phyloP scores from a whole-genome alignment of 2,797 vertebrate species.

The Myioborus melanocephalus region DNA sequence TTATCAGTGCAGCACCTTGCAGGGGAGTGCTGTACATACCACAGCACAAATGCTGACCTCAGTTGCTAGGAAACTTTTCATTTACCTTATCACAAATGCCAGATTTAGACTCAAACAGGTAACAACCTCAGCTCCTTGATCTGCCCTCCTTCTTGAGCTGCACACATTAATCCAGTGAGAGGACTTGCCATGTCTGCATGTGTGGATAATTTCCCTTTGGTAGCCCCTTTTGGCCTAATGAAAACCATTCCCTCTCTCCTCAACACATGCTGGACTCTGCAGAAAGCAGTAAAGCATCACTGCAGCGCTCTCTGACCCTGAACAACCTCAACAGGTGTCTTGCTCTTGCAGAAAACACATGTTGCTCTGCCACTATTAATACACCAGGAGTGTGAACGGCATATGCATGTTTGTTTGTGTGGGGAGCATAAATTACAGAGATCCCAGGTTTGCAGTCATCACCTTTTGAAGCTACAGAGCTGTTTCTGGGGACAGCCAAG shows the following conservation, averaged over 20 bases:
- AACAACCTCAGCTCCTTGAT: background rate
- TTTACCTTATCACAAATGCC: background rate
- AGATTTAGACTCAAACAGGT: background rate
- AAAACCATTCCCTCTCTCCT: background rate
- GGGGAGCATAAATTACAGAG: slow-evolving; percentile 31
- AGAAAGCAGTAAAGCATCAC: background rate
- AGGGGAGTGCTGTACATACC: background rate
- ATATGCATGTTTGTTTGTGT: slow-evolving; percentile 7
- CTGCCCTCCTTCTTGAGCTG: background rate
- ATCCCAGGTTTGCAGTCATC: background rate
- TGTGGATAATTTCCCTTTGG: background rate
- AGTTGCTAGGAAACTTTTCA: background rate
- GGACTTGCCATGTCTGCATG: background rate
- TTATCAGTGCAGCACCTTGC: background rate
- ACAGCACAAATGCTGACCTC: background rate
- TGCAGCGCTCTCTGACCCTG: background rate
- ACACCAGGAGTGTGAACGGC: background rate
- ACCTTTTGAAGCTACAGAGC: background rate
- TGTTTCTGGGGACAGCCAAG: background rate
- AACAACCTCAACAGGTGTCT: slow-evolving; percentile 54
- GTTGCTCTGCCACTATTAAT: slow-evolving; percentile 56
- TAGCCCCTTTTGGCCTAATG: background rate
- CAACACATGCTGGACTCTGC: background rate
- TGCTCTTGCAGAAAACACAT: slow-evolving; percentile 30
- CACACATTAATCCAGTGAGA: background rate